Evolutionary conservation across 1,140 invertebrate genomes (phyloP), one percentile per base, ranked within the genome.

Genomic region (Drosophila biarmipes): DNA sequence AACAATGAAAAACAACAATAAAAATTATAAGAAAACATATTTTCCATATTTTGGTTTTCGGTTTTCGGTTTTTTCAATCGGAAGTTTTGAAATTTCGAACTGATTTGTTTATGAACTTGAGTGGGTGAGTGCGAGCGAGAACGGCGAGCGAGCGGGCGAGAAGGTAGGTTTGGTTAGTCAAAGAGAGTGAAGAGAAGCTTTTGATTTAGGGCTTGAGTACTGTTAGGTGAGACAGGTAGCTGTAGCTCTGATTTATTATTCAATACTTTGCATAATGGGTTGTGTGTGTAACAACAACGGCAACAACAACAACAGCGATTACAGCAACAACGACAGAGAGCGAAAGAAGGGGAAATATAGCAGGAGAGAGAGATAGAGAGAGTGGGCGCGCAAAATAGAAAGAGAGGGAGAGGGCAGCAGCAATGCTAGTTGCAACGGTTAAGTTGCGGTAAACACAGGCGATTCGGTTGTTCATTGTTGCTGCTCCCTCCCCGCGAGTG

Each of bases 1-100:
- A 89, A 84, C 53, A 58, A 79, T 69, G 43, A 49, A 57, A 89
- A 77, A 90, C 68, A 89, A 89, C 76, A 89, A 84, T 90, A 84
- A 87, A 87, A 87, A 87, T 84, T 89, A 87, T 73, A 77, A 79
- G 61, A 64, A 74, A 76, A 77, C 51, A 67, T 56, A 71, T 78
- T 81, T 66, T 80, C 45, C 31, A 45, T 46, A 64, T 67, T 46
- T 24, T 19, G 17, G 29, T 67, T 67, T 46, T 24, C 27, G 17
- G 29, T 66, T 67, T 27, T 27, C 27, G n/a, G n/a, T 24, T 31
- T 48, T 66, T 66, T 66, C 21, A 21, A 42, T 49, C 27, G 63
- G 21, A 64, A 59, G 57, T 59, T 59, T 17, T 24, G 21, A 80
- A 37, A 48, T 63, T 58, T 58, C n/a, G 43, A 43, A 55, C 58